Evolutionary conservation across 2,888 invertebrate genomes (phyloP).

Genomic region (Macroteleia sp.): DNA sequence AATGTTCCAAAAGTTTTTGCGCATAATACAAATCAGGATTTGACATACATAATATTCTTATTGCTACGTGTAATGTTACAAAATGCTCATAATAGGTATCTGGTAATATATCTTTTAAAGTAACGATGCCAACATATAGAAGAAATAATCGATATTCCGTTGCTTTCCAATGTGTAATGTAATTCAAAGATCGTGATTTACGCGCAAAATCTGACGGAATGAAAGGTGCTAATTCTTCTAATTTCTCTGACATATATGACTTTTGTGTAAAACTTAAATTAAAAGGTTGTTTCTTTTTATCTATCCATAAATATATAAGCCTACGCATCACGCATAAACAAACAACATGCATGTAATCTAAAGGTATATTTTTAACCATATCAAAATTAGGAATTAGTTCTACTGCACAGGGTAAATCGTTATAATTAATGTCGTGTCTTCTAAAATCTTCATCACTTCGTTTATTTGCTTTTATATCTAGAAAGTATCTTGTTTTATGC

Average conservation of each 20-base stretch:
- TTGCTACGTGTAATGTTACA: too few species aligned
- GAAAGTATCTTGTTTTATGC: conserved; percentile 55
- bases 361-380: conserved; percentile 65
- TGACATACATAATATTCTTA: too few species aligned
- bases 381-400: conserved; percentile 61
- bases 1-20: too few species aligned
- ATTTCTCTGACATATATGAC: conserved; percentile 1
- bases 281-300: conserved; percentile 19
- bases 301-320: conserved; percentile 31
- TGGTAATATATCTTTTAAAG: too few species aligned
- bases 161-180: too few species aligned
- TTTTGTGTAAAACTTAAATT: conserved; percentile 16
- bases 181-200: conserved; percentile 32
- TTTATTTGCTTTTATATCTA: conserved; percentile 8
- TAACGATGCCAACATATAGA: too few species aligned
- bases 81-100: too few species aligned
- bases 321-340: conserved; percentile 34
- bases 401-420: background rate
- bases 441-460: conserved; percentile 43
- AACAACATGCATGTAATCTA: conserved; percentile 61
- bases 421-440: conserved; percentile 1
- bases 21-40: too few species aligned
- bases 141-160: too few species aligned
- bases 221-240: conserved; percentile 3
- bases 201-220: conserved; percentile 46